Evolutionary conservation across 1,140 invertebrate species (phyloP), one percentile per base, ranked within the genome.

Genomic region (Drosophila neocordata): DNA sequence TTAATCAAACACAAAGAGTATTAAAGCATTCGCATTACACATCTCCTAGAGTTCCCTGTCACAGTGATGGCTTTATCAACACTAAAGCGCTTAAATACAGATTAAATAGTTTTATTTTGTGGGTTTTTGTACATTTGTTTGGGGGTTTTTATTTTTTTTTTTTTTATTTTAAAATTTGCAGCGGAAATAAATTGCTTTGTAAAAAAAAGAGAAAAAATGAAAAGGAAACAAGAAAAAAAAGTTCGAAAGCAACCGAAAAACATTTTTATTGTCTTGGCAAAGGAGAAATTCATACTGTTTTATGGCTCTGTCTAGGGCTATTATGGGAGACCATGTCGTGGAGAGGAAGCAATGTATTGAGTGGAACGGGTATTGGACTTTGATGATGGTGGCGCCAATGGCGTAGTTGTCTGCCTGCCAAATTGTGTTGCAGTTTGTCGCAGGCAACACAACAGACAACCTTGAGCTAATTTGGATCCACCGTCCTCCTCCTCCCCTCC

Each of bases 401-500:
- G 62, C 76, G 37, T 48, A 63, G 69, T 60, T 58, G 58, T 62
- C 66, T 62, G 64, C 56, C 76, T 80, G 81, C 81, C 83, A 87
- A 83, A 85, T 78, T 77, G 81, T 82, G 84, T 67, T 88, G 83
- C 83, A 89, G 65, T 77, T 88, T 51, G 60, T 52, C 60, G 60
- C 27, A 44, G 31, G 48, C 60, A 35, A 51, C 48, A 51, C 48
- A 63, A 83, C 74, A 75, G 84, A 89, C 83, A 87, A 88, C 83
- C 83, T 89, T 87, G 83, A 87, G 83, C 83, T 89, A 87, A 87
- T 87, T 87, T 89, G 84, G 83, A 52, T 35, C 51, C 51, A 22
- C 35, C 12, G 11, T 15, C 13, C 34, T 18, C 4, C 2, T 13
- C 15, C 13, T 15, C 18, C 8, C 15, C n/a, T n/a, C 27, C 13